Base-by-base conservation (phyloP, 1,140 invertebrate genomes). In the Ephestia elutella region DNA sequence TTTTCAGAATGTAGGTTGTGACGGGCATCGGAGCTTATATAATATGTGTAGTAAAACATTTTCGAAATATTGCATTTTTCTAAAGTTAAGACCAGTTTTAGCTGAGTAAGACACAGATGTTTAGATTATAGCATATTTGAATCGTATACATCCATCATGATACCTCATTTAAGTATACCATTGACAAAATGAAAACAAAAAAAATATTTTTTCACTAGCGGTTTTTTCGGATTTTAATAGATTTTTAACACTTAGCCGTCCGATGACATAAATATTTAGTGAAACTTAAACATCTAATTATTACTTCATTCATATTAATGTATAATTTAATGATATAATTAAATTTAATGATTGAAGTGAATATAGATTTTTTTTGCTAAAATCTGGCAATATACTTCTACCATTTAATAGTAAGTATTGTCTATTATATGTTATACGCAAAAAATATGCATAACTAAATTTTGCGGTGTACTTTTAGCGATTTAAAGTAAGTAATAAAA, bases 271-370 rank as follows among this genome's bases (percentile, higher is more conserved):
- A 48, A 30, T 9, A 54, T 63, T 60, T 63, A 48, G 11, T 44
- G 15, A 15, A 35, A 28, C 35, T 38, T 51, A 5, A 32, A 55
- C 38, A 44, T 30, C 5, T 20, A 5, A 5, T 30, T 4, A 54
- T 59, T 62, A 63, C 78, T 79, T 76, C 71, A 56, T 66, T 72
- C 81, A 77, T 84, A 75, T 55, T 65, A 55, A 85, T 82, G 54
- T 54, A 85, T 73, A 82, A 82, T 81, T 82, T 82, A 83, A 82
- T 82, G 51, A 20, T 44, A 10, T n/a, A 66, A 73, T 79, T 82
- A 78, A 82, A 83, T 81, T 59, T 82, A 63, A 77, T 82, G 79
- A 70, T 64, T 49, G 57, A 70, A 78, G 59, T 61, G 55, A 32
- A 57, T 30, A 49, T 56, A 20, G 15, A 11, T 3, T 2, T 9